Evolutionary conservation across 2,888 invertebrate genomes (phyloP), one percentile per base, ranked within the genome.

Genomic region (Hirtodrosophila histrioides): DNA sequence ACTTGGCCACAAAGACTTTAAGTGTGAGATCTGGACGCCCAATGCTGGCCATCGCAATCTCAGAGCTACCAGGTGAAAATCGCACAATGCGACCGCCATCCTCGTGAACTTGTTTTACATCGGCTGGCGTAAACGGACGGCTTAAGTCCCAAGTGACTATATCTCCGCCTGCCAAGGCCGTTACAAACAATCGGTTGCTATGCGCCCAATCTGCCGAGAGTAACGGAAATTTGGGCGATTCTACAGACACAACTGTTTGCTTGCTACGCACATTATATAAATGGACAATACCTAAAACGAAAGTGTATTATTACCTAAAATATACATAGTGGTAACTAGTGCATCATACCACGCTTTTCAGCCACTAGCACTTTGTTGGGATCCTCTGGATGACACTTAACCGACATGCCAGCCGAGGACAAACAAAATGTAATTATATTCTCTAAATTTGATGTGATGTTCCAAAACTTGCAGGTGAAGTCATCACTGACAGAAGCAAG

Each of bases 401-500:
- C 94, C 4, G 93, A 93, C 91, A 94, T 93, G 75, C 94, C 95
- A 41, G 95, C 94, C 10, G 95, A 95, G 24, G 93, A 93, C 17
- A 96, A 91, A 63, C 93, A 92, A 83, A 95, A 94, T 36, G 93
- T 93, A 4, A 93, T 92, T 24, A 93, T 90, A 76, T 93, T 93
- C 72, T 93, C 92, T 63, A 92, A 92, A 65, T 92, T 91, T 36
- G 92, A 91, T 31, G 93, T 92, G 7, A 92, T 92, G 36, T 78
- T 85, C 95, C 96, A 96, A 29, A 96, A 91, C 81, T 94, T 93
- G 81, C 95, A 95, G 0, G 95, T 94, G 72, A 94, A 94, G 89
- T 96, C 96, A 91, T 96, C 96, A 75, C 95, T 94, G 1, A 94
- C 94, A n/a, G 95, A 95, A 11, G 95, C 95, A 51, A 96, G 89